Base-by-base conservation (phyloP, 2,113 vertebrate species). In the Dendropsophus ebraccatus region DNA sequence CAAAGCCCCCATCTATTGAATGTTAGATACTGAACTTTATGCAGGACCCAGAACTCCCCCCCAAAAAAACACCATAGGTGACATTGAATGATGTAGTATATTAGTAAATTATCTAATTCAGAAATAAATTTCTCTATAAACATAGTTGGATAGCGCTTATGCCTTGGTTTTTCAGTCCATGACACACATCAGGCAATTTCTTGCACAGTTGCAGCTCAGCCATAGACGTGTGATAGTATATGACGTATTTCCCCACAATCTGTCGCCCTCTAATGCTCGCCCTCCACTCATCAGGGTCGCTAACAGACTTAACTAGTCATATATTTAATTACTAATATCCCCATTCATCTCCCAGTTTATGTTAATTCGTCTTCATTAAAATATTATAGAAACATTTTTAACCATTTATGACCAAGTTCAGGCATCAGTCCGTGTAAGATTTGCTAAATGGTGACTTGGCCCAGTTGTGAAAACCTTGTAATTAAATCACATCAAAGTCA, bases 401-500 rank as follows among this genome's bases (percentile, higher is more conserved):
- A 62, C 77, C 56, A 35, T 58, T 50, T 50, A 8, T 28, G 1
- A n/a, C 23, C 35, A 80, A 28, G 35, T 41, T 9, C 35, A 9
- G 50, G 4, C 35, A 28, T 52, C 35, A 13, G 21, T 60, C 35
- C 37, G 10, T 17, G 58, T 58, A 28, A 47, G 11, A 41, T 81
- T 65, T 80, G 77, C 35, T 80, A 80, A 80, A 54, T 37, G 56
- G n/a, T 37, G 76, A 56, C 37, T 81, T 81, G 78, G 78, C 56
- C 78, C 56, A 81, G 78, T 62, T 37, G 76, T 79, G 76, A 79
- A 56, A 79, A 58, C 52, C 50, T 60, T 62, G 78, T 81, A 81
- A 81, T 81, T 81, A 81, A 81, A 81, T 81, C 78, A 81, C 78
- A 81, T 81, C 78, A 81, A 81, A 81, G 78, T 62, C 23, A 65